Evolutionary conservation across 2,888 invertebrate genomes (phyloP), one percentile per base, ranked within the genome.

Genomic region (Drosophila limbata): DNA sequence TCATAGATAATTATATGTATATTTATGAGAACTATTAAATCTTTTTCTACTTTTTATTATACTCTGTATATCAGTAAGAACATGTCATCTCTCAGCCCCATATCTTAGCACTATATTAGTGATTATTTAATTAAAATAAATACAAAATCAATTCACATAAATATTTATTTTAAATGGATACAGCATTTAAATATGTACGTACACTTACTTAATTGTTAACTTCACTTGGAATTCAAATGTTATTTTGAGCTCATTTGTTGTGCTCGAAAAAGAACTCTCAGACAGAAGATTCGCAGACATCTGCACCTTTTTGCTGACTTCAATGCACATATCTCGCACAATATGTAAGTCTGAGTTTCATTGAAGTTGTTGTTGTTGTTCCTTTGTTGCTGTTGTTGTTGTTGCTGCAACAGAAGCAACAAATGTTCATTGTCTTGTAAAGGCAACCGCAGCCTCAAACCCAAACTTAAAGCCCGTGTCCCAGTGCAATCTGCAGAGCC

Each of bases 401-500:
- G 55, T 15, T 63, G 65, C 42, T 69, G 66, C 63, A 59, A 39
- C 73, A 65, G 70, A 79, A 71, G 68, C 65, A 79, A 76, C 77
- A 79, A 78, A 67, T 73, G 74, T 83, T 80, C 74, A 83, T 88
- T 83, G 88, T 83, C 84, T 77, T 69, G 84, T 76, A 60, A 63
- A 42, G 62, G 60, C 70, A 75, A 61, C 56, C 75, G 52, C 76
- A 70, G 51, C 40, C 17, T 39, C 48, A 35, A 48, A 37, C 60
- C 13, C 59, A 33, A 45, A 15, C 28, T 13, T n/a, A 15, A 42
- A 45, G 10, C 17, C 48, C 17, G 60, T 71, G 75, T 71, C 77
- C 71, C 85, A 76, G 70, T 81, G 87, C 89, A 87, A 88, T 89
- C 80, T 85, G 73, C 71, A 72, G 71, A 70, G 77, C 70, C 85